Base-by-base conservation (phyloP, 2,113 vertebrate genomes). In the Platichthys stellatus region DNA sequence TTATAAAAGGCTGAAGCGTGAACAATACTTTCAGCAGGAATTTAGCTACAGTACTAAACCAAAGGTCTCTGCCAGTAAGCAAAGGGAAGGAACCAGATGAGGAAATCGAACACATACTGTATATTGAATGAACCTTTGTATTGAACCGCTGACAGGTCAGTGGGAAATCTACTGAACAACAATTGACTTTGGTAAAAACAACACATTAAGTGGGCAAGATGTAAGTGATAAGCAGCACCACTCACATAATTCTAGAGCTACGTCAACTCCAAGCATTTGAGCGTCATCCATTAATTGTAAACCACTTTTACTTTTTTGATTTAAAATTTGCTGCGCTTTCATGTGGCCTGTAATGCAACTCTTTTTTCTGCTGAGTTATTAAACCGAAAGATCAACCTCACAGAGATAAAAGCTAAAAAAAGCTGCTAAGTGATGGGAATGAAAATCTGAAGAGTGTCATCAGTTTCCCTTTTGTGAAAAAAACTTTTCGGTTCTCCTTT, bases 101-200 rank as follows among this genome's bases (percentile, higher is more conserved):
- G 69, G 74, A 69, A 86, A 71, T 80, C 75, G 66, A 45, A 58
- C 51, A 58, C 31, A 31, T 31, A 31, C 28, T 31, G 28, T 31
- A 31, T 31, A 31, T 70, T 68, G 31, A 88, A 61, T 82, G 66
- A 86, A 66, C 88, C 75, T 88, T 90, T 88, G 74, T 89, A 79
- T 83, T 61, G 60, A 72, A 57, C 63, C 67, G 73, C 66, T 86
- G 80, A 81, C 64, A 60, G 61, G 54, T 85, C 24, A 77, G 73
- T 67, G 18, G 59, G 76, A 81, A 78, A 80, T 57, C 3, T 72
- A 63, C 62, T 49, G 20, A 65, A 67, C 12, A 43, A 51, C 68
- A 67, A 12, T 28, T 61, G 53, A 70, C 43, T 58, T 54, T 64
- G 12, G 45, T 59, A 18, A 38, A 82, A 72, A 83, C 13, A 78